Conservation (phyloP, 2,797 vertebrate species). For the Lycodopsis pacificus region DNA sequence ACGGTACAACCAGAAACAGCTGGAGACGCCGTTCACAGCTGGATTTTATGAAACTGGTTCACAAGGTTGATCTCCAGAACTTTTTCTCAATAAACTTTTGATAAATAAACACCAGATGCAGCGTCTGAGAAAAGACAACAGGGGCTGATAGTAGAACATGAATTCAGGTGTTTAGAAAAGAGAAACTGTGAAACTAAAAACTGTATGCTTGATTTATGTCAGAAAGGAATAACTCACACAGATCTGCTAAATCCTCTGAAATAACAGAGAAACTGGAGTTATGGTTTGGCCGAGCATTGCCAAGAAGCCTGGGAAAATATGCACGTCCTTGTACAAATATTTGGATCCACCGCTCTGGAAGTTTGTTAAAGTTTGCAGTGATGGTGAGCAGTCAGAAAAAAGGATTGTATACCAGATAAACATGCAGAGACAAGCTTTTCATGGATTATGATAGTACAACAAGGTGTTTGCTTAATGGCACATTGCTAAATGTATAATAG, state of each 20-base stretch:
- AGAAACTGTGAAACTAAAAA: background rate
- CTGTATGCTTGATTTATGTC: background rate
- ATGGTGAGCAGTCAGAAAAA: background rate
- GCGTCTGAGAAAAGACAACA: no score
- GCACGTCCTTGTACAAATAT: conserved; percentile 4
- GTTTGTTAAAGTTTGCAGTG: background rate
- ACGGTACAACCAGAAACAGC: background rate
- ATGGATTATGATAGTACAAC: background rate
- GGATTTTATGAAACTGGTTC: background rate
- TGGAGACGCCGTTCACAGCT: background rate
- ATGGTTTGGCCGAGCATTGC: background rate
- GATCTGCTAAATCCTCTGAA: background rate
- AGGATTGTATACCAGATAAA: background rate
- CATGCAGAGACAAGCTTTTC: background rate
- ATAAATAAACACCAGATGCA: background rate
- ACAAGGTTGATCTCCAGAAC: background rate
- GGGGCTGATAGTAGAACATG: background rate
- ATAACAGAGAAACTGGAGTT: background rate
- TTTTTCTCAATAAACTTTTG: background rate
- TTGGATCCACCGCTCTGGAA: background rate
- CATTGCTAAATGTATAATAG: background rate
- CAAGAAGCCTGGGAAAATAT: conserved; percentile 5
- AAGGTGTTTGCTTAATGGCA: background rate
- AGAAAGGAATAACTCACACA: background rate
- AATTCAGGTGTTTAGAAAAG: background rate